Conservation (phyloP, 2,113 vertebrate species). For the Dermatemys mawii region DNA sequence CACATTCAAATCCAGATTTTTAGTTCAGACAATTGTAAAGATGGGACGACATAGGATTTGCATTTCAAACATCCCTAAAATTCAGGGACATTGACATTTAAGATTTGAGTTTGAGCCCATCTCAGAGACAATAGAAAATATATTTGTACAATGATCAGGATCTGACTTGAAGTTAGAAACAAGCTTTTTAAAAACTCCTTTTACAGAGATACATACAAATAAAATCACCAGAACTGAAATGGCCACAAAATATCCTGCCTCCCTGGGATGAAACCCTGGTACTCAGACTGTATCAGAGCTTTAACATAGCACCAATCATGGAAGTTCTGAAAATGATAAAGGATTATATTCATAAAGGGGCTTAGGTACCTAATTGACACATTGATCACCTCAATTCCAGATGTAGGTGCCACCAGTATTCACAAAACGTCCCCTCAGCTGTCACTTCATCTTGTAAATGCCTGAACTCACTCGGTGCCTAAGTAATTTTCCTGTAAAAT, state of each 20-base stretch:
- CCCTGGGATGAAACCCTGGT: neutral
- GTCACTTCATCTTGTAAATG: too few species aligned
- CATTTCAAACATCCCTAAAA: neutral
- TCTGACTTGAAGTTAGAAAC: neutral
- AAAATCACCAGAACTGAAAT: neutral
- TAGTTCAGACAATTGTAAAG: neutral
- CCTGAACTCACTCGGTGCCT: too few species aligned
- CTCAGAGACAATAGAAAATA: neutral
- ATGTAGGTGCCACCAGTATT: neutral
- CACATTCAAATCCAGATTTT: neutral
- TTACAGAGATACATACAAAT: neutral
- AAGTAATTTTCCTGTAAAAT: too few species aligned
- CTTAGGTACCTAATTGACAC: neutral
- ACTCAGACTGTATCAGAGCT: neutral
- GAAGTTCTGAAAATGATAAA: neutral
- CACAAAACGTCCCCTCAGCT: neutral
- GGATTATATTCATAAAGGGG: too few species aligned
- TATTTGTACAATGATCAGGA: neutral
- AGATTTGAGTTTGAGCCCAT: neutral
- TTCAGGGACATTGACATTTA: rapidly evolving
- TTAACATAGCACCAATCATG: neutral
- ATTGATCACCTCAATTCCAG: neutral
- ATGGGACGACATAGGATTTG: neutral
- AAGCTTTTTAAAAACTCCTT: neutral
- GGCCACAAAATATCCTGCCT: neutral